Conservation (phyloP, 2,797 vertebrate species). For the Sebastiscus tertius region DNA sequence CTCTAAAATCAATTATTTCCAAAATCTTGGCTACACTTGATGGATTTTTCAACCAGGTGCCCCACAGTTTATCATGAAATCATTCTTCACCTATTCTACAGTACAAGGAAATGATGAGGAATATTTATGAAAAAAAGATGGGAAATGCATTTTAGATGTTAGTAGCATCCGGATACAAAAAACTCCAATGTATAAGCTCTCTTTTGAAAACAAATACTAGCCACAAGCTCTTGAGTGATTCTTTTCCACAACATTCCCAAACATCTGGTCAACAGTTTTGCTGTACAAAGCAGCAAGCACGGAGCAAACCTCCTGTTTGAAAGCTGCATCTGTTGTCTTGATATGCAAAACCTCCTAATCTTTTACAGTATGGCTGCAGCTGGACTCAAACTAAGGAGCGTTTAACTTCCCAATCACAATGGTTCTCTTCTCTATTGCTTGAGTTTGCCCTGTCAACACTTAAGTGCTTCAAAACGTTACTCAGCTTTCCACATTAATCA, state of each 20-base stretch:
- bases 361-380: slow-evolving; percentile 42
- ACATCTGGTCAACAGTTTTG: slow-evolving; percentile 69
- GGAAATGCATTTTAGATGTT: not conserved
- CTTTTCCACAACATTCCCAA: slow-evolving; percentile 3
- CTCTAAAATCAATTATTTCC: not conserved
- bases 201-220: not conserved
- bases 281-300: not conserved
- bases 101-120: not conserved
- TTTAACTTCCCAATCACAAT: slow-evolving; percentile 24
- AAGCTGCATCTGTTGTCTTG: slow-evolving; percentile 50
- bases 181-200: not conserved
- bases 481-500: not conserved
- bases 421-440: not conserved
- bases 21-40: not conserved
- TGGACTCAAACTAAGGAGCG: slow-evolving; percentile 4
- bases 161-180: not conserved
- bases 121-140: too few species aligned
- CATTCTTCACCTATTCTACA: not conserved
- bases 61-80: not conserved
- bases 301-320: slow-evolving; percentile 25
- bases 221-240: not conserved
- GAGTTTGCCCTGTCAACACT: not conserved
- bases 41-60: not conserved
- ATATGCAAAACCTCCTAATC: slow-evolving; percentile 48
- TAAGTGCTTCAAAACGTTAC: not conserved